Percentiles rank a stretch among this genome's conserved stretches.
These are phyloP conservation scores for Lasioglossum malachurum DNA, from an alignment of 2,888 invertebrate species.

Conservation along the genomic window DNA sequence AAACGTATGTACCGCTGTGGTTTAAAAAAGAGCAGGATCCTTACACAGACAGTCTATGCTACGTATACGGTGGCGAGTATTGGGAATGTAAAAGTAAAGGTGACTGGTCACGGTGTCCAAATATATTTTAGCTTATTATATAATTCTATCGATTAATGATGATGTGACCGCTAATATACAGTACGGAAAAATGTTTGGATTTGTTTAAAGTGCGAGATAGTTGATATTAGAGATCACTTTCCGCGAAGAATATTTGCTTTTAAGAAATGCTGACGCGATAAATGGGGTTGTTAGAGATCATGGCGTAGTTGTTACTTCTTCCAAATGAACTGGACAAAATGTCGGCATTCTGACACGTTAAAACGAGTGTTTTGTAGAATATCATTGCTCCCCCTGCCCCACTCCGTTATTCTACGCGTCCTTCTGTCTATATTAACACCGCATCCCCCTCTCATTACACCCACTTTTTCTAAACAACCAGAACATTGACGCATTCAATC, in stretches of 20 bases:
- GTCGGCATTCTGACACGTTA: conserved; percentile 60
- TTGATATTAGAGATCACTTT: conserved; percentile 63
- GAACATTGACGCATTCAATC: conserved; percentile 47
- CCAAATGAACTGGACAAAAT: conserved; percentile 63
- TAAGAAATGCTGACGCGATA: conserved; percentile 65
- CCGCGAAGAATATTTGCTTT: conserved; percentile 61
- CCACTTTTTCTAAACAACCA: conserved; percentile 51
- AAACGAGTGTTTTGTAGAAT: conserved; percentile 58
- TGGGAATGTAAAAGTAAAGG: conserved; percentile 96
- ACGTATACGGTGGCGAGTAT: conserved; percentile 95
- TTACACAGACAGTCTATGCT: conserved; percentile 89
- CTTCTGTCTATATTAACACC: conserved; percentile 47
- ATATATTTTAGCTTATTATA: conserved; percentile 90
- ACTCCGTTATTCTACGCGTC: conserved; percentile 45
- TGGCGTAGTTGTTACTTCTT: conserved; percentile 68
- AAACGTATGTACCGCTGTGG: conserved; percentile 94
- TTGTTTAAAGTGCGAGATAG: conserved; percentile 64
- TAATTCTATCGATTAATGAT: conserved; percentile 66
- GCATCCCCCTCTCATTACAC: conserved; percentile 46
- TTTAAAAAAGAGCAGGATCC: conserved; percentile 94
- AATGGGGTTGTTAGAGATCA: conserved; percentile 64
- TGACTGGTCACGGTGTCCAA: conserved; percentile 96
- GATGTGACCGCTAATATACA: conserved; percentile 66
- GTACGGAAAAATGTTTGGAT: conserved; percentile 63
- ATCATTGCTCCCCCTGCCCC: conserved; percentile 32